Base-by-base conservation (phyloP, 2,888 invertebrate genomes). In the Sarcophaga variegata region DNA sequence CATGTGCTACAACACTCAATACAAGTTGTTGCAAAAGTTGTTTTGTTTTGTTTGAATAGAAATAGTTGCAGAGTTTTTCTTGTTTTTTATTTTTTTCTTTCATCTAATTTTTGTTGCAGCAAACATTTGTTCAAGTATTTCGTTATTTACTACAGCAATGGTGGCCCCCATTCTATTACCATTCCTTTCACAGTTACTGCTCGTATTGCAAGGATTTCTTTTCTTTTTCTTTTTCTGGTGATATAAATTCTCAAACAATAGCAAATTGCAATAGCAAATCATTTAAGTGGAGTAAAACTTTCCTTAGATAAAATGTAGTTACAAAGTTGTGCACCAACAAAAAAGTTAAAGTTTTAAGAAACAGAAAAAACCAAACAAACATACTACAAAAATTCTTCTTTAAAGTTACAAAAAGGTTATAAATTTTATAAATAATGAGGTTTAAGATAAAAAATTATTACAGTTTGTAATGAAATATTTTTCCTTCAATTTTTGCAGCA, bases 391-490 rank as follows among this genome's bases (percentile, higher is more conserved):
- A 76, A 78, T 76, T 67, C 63, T 70, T 75, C 76, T 70, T 67
- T 37, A 14, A 81, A 71, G 66, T 87, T 79, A 12, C 3, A 67
- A 83, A 79, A 83, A 76, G 37, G 25, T 22, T 79, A 84, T 87
- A 87, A 79, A 84, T 84, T 82, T 75, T 81, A 27, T 67, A 63
- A 76, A 67, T 79, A 87, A 76, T 82, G 84, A 82, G 81, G 71
- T 76, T 72, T 59, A 60, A 60, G 77, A 64, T 62, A 79, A 78
- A 78, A 77, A 69, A 49, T 37, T 37, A 37, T 6, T 6, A 37
- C 37, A 37, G 37, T 37, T 6, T 37, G 6, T 37, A 37, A 37
- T 27, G 5, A 64, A 64, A 64, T 27, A 27, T 37, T 14, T 14
- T 17, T 14, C 2, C 14, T 49, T 49, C 0, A 10, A 12, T 49